Evolutionary conservation across 2,797 vertebrate genomes (phyloP).

Genomic region (Acrocephalus scirpaceus): DNA sequence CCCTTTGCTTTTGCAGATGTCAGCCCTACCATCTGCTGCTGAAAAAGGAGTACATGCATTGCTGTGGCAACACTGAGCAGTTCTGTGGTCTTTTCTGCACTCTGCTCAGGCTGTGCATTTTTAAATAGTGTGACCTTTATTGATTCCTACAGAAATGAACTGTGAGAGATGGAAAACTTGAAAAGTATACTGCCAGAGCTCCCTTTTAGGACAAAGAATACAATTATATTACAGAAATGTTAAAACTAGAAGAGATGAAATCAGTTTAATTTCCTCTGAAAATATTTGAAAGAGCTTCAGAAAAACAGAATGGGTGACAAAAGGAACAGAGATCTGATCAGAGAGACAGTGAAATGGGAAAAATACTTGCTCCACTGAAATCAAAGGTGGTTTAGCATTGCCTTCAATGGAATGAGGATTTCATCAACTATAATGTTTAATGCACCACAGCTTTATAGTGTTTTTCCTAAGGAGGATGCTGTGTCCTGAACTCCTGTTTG

Average conservation of each 20-base stretch:
- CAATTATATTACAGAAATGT: neutral
- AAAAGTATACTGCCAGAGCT: neutral
- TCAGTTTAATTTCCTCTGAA: constrained; percentile 55
- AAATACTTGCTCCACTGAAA: neutral
- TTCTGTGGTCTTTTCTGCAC: neutral
- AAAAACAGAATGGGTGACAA: neutral
- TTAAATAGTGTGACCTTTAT: constrained; percentile 60
- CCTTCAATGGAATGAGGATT: neutral
- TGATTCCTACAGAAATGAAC: constrained; percentile 46
- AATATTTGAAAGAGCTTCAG: neutral
- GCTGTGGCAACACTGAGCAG: constrained; percentile 44
- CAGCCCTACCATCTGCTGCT: constrained; percentile 58
- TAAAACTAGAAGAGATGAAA: constrained; percentile 11
- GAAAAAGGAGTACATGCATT: neutral
- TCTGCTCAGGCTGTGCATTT: constrained; percentile 23
- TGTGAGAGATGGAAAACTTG: neutral
- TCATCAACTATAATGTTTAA: neutral
- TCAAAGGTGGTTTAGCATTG: neutral
- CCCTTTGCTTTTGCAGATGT: constrained; percentile 64
- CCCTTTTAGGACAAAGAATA: neutral
- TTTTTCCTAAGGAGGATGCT: neutral
- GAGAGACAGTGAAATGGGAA: neutral
- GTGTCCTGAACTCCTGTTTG: neutral
- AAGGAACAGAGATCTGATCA: neutral
- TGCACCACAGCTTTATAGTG: neutral